Evolutionary conservation across 2,888 invertebrate genomes (phyloP).

Genomic region (Sarcophaga variegata): DNA sequence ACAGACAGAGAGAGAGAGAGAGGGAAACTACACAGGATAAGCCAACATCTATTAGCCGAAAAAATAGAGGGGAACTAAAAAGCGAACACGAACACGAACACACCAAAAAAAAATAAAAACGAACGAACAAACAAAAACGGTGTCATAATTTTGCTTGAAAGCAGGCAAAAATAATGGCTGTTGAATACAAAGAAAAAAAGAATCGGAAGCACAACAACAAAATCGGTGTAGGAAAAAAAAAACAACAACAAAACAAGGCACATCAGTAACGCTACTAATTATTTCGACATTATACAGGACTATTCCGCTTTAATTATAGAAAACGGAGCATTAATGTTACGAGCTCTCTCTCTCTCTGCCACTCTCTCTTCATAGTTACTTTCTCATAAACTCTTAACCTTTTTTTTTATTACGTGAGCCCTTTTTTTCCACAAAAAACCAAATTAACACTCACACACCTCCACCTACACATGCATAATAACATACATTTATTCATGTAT

Average conservation of each 20-base stretch:
- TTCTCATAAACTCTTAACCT: too few species aligned
- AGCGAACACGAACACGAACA: background rate
- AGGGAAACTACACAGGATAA: background rate
- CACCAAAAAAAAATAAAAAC: background rate
- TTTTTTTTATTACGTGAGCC: too few species aligned
- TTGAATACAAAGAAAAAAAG: slow-evolving; percentile 27
- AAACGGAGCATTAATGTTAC: slow-evolving; percentile 37
- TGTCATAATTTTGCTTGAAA: background rate
- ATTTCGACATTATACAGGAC: slow-evolving; percentile 72
- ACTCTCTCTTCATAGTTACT: too few species aligned
- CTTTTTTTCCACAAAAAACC: too few species aligned
- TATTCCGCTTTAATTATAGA: slow-evolving; percentile 71
- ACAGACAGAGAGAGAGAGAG: too few species aligned
- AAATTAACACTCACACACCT: background rate
- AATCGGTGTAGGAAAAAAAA: background rate
- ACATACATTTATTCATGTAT: too few species aligned
- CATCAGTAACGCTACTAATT: slow-evolving; percentile 68
- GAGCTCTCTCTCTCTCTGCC: background rate
- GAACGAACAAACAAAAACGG: background rate
- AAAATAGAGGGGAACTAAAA: slow-evolving; percentile 14
- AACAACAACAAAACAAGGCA: slow-evolving; percentile 2
- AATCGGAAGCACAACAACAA: slow-evolving; percentile 25
- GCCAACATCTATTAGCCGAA: slow-evolving; percentile 29
- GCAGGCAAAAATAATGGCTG: slow-evolving; percentile 31
- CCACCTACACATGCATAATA: too few species aligned